Evolutionary conservation across 2,888 invertebrate species (phyloP), one percentile per base, ranked within the genome.

Genomic region (Lithodes maja): DNA sequence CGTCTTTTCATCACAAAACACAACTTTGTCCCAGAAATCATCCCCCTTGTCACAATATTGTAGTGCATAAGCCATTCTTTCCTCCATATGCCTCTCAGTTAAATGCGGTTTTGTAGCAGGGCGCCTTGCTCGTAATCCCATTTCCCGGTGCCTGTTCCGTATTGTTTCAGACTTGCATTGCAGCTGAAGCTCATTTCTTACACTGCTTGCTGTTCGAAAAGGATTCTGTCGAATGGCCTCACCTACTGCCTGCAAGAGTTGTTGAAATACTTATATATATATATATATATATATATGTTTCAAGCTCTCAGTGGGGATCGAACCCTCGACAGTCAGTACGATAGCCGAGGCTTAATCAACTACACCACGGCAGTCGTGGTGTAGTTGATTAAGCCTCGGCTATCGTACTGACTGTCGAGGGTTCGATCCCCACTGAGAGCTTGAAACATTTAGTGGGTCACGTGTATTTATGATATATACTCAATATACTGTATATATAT

Each of bases 81-180:
- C 61, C 61, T 61, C 61, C 61, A 61, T 61, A 61, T 61, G 61
- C 61, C 61, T 61, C 61, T 61, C 61, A 61, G 61, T 61, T 61
- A 9, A 61, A 61, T 61, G 61, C 61, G 12, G 61, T 61, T 61
- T 61, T 61, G 61, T 61, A 61, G 61, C 61, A 61, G 61, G 61
- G 5, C 61, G 12, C 61, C 61, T 61, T 61, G 61, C 12, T 61
- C 61, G 61, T 61, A 61, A 12, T 61, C 61, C 61, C 61, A 61
- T 61, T 61, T 61, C 61, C 61, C 61, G 61, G 61, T 61, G 61
- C 61, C 61, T 61, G 61, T 12, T 61, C 12, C 12, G 61, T 61
- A 61, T 61, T 61, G 61, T 61, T 61, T 61, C 61, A 61, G 61
- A 9, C 12, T 0, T 61, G 61, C 61, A 61, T 61, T 61, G 61